These are phyloP conservation scores for Macropus fuliginosus DNA, from an alignment of 2,797 vertebrate genomes.

Conservation along the genomic window DNA sequence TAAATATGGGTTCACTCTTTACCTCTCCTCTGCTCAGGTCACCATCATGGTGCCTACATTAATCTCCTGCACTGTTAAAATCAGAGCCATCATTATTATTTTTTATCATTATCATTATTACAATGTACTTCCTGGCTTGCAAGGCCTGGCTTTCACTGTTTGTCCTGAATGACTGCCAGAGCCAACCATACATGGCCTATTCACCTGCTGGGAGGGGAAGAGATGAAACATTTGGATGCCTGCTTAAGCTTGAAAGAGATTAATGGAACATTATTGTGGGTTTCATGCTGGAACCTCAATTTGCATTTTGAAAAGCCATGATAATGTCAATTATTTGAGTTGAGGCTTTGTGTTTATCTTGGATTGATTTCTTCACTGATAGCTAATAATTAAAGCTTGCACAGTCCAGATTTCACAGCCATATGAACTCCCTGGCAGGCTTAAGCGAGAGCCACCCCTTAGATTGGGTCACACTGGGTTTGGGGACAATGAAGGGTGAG, in stretches of 20 bases:
- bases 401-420: slow-evolving; percentile 80
- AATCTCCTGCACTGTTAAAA: background rate
- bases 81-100: background rate
- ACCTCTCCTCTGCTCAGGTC: background rate
- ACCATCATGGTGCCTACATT: background rate
- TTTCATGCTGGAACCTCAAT: slow-evolving; percentile 77
- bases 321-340: slow-evolving; percentile 72
- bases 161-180: background rate
- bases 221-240: slow-evolving; percentile 76
- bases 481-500: background rate
- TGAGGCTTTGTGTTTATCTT: slow-evolving; percentile 73
- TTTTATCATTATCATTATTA: background rate
- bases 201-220: slow-evolving; percentile 55
- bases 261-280: slow-evolving; percentile 81
- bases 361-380: slow-evolving; percentile 77
- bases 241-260: slow-evolving; percentile 74
- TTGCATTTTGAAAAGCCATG: slow-evolving; percentile 81
- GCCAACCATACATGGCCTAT: background rate
- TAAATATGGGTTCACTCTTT: background rate
- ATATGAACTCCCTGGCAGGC: slow-evolving; percentile 79
- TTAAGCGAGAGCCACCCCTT: slow-evolving; percentile 68
- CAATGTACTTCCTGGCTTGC: background rate
- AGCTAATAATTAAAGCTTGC: slow-evolving; percentile 81
- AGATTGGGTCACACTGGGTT: background rate
- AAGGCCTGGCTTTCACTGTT: background rate